Evolutionary conservation across 1,140 invertebrate species (phyloP).

Genomic region (Drosophila melanogaster): DNA sequence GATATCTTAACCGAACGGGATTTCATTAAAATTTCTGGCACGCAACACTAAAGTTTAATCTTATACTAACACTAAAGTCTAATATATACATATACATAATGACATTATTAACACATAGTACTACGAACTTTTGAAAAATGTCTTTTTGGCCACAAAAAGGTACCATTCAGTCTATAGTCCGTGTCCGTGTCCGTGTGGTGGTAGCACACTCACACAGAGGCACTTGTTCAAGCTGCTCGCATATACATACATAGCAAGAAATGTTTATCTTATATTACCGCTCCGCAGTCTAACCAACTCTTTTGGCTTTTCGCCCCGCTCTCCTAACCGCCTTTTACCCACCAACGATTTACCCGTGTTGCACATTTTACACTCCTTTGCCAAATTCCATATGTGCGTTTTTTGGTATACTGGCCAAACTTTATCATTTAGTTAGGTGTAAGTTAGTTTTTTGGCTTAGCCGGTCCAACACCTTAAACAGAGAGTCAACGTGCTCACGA

Average conservation of each 20-base stretch:
- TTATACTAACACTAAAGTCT: too few relatives aligned
- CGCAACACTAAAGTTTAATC: too few relatives aligned
- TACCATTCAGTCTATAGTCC: too few relatives aligned
- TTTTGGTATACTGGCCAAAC: slow-evolving; percentile 41
- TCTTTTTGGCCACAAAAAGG: too few relatives aligned
- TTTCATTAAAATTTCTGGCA: too few relatives aligned
- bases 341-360: too few relatives aligned
- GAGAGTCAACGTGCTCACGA: slow-evolving; percentile 14
- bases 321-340: background rate
- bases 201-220: slow-evolving; percentile 2
- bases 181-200: slow-evolving; percentile 31
- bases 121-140: too few relatives aligned
- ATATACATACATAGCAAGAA: slow-evolving; percentile 46
- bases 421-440: slow-evolving; percentile 80
- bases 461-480: slow-evolving; percentile 71
- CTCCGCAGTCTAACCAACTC: slow-evolving; percentile 5
- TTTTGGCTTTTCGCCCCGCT: background rate
- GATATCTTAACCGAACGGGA: too few relatives aligned
- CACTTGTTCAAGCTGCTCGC: slow-evolving; percentile 23
- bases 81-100: too few relatives aligned
- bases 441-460: slow-evolving; percentile 80
- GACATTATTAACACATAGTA: too few relatives aligned
- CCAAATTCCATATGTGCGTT: slow-evolving; percentile 1
- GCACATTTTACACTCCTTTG: background rate
- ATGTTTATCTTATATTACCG: slow-evolving; percentile 46